Base-by-base conservation (phyloP, 2,113 vertebrate species). In the Pomatostomus ruficeps region DNA sequence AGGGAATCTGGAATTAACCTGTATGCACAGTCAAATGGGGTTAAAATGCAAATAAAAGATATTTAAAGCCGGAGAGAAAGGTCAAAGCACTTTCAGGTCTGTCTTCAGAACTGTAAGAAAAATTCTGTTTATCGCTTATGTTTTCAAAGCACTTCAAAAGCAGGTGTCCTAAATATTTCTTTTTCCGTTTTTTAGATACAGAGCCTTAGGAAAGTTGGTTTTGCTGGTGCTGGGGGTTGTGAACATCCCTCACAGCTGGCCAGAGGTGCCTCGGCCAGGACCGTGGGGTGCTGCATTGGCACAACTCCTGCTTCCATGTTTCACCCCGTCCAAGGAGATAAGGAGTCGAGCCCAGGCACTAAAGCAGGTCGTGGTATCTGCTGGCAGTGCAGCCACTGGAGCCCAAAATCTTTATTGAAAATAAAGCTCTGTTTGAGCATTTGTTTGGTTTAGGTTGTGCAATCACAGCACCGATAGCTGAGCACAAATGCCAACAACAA, bases 1-100 rank as follows among this genome's bases (percentile, higher is more conserved):
- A 74, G 59, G 59, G 55, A 80, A 55, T 55, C 78, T 67, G 55
- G 65, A 93, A 9, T 90, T 91, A 92, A 86, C 72, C 55, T 77
- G 52, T 42, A 35, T 49, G 40, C 48, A 45, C 66, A 82, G 59
- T 68, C 54, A 71, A 51, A 71, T 10, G 29, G 68, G 61, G 49
- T 82, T 91, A 87, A 82, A 91, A 82, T 76, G 59, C 66, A 88
- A 92, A 87, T 85, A 88, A 79, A 84, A 89, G 28, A 38, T 51
- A 68, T 26, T 46, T 90, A 73, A 83, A 90, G 67, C n/a, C 0
- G 0, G 26, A 76, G 42, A 79, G 55, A 70, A 59, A 76, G 71
- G 91, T 85, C 67, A 79, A 38, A 82, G 38, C 24, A 24, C 46
- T 88, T 81, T 54, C 29, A 54, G 18, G 15, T 66, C 67, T 63